Evolutionary conservation across 2,113 vertebrate species (phyloP), one percentile per base, ranked within the genome.

Genomic region (Cichladusa arquata): DNA sequence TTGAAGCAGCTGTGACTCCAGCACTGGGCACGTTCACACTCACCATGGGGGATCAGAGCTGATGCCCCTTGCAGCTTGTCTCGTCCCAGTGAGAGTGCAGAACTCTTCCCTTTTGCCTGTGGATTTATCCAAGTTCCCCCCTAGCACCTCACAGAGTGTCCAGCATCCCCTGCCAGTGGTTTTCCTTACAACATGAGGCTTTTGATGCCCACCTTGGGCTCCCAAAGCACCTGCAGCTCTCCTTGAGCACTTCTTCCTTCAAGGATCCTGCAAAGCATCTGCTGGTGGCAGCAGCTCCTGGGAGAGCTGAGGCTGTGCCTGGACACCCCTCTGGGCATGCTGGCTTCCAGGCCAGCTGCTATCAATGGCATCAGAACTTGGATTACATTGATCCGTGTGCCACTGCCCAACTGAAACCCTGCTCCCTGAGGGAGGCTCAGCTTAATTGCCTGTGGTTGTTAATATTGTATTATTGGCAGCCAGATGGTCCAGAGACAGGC

Each of bases 401-500:
- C 88, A 93, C 67, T 95, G 96, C 88, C 96, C 95, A 94, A 80
- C 71, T 91, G 95, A 96, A 97, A 93, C 67, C 76, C 77, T 91
- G 85, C 85, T 92, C 94, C 97, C 94, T 25, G 23, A 87, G 94
- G 93, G 95, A 97, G 36, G 56, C 91, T 90, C 71, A 25, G 87
- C 90, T 95, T 89, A 94, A 95, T 50, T 92, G 95, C 8, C 96
- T 95, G 80, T 76, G 86, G 51, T 96, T 95, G 97, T 97, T 97
- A 97, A 96, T 97, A 95, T 95, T 97, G 92, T 79, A 96, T 96
- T 96, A 91, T 94, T 94, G 76, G 93, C 92, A 95, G 95, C 93
- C 97, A 97, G 96, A 97, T 97, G 97, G 97, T 44, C 73, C 58
- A 77, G 84, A 48, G 84, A 80, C 90, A 69, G 86, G 81, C 90